Conservation (phyloP, 2,797 vertebrate species). For the Pagetopsis macropterus region DNA sequence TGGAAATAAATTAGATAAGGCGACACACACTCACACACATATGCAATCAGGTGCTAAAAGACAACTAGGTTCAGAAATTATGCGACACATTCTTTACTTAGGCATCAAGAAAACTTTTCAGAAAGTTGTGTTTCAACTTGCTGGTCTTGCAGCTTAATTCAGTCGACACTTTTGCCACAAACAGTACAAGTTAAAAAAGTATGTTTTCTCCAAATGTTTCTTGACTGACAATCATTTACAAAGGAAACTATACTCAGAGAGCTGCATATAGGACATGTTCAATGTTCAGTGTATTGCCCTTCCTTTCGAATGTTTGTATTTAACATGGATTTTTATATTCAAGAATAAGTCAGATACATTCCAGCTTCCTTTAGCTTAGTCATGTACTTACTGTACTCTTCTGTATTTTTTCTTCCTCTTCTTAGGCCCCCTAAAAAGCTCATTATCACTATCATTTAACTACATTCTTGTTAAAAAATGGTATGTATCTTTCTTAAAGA, state of each 20-base stretch:
- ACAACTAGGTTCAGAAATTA: constrained; percentile 30
- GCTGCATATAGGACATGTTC: too few species aligned
- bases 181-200: background rate
- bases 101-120: constrained; percentile 11
- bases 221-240: background rate
- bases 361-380: too few species aligned
- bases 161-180: background rate
- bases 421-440: too few species aligned
- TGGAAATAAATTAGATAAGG: constrained; percentile 53
- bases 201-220: background rate
- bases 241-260: background rate
- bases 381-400: too few species aligned
- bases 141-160: background rate
- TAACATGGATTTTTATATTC: too few species aligned
- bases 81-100: background rate
- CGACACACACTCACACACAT: constrained; percentile 36
- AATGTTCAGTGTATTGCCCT: too few species aligned
- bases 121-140: background rate
- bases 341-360: too few species aligned
- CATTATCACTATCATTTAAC: too few species aligned
- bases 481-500: too few species aligned
- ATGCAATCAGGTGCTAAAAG: constrained; percentile 24
- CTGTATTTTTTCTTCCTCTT: too few species aligned
- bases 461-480: too few species aligned
- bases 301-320: too few species aligned